Percentiles rank a stretch among this genome's conserved stretches.
Conservation (phyloP, 2,797 vertebrate species). For the Selene dorsalis region DNA sequence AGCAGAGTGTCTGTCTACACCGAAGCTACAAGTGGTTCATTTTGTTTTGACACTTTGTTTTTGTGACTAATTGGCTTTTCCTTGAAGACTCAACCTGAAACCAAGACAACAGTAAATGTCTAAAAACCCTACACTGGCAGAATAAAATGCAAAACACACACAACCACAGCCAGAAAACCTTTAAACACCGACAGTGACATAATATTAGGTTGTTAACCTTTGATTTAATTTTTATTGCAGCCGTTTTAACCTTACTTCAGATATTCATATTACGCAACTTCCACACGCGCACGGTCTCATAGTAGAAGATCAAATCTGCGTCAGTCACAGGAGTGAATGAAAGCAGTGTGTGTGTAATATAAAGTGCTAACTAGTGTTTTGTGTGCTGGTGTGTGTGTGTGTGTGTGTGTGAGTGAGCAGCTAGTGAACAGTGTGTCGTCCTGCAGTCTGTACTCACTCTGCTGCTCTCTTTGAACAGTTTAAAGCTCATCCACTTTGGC, state of each 20-base stretch:
- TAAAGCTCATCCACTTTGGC: slow-evolving; percentile 89
- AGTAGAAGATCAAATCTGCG: neutral
- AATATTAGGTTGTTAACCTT: neutral
- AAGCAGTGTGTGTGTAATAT: neutral
- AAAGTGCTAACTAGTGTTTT: neutral
- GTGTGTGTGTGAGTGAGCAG: neutral
- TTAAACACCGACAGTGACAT: neutral
- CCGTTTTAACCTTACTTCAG: neutral
- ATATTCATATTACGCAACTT: neutral
- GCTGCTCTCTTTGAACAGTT: slow-evolving; percentile 85
- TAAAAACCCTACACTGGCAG: too few relatives aligned
- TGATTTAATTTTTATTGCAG: neutral
- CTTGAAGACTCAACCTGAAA: neutral
- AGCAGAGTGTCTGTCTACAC: neutral
- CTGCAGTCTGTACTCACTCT: slow-evolving; percentile 79
- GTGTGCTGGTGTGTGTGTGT: neutral
- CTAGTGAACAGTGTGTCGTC: neutral
- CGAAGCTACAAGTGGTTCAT: too few relatives aligned
- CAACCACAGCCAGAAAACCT: neutral
- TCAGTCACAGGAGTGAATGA: neutral
- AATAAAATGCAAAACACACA: neutral
- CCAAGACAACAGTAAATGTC: neutral
- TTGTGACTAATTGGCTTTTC: neutral
- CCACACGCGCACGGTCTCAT: neutral
- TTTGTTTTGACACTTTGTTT: too few relatives aligned